phyloP scores from a whole-genome alignment of 2,888 invertebrate genomes.

The Amphimallon solstitiale region DNA sequence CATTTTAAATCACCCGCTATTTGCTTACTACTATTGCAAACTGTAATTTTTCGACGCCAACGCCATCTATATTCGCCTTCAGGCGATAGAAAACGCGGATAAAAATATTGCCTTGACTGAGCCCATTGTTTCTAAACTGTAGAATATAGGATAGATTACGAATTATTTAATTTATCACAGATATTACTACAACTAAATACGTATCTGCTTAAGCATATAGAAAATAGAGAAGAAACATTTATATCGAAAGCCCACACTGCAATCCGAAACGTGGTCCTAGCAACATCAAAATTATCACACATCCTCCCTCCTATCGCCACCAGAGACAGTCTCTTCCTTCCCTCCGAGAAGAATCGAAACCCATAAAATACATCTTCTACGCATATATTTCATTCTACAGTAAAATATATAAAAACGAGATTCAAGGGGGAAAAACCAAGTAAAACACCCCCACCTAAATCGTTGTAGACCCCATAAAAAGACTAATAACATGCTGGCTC shows the following conservation, averaged over 20 bases:
- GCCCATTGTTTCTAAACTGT: no score
- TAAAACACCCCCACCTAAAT: conserved; percentile 4
- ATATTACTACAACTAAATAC: no score
- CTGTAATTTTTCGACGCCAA: no score
- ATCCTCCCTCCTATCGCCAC: background rate
- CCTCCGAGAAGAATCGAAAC: conserved; percentile 2
- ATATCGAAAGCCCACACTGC: background rate
- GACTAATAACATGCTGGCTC: conserved; percentile 8
- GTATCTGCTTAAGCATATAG: no score
- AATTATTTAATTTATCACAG: no score
- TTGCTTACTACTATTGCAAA: no score
- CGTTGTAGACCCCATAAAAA: conserved; percentile 6
- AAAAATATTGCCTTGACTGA: no score
- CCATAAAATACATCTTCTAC: background rate
- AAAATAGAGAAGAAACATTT: no score
- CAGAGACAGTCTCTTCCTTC: background rate
- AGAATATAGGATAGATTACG: no score
- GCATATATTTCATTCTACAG: conserved; percentile 8
- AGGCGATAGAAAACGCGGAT: no score
- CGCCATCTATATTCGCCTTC: no score
- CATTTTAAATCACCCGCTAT: no score
- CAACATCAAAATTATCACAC: background rate
- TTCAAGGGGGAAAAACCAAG: background rate
- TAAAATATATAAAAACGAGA: conserved; percentile 18
- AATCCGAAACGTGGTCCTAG: background rate